Evolutionary conservation across 2,888 invertebrate genomes (phyloP), one percentile per base, ranked within the genome.

Genomic region (Sepioteuthis lessoniana): DNA sequence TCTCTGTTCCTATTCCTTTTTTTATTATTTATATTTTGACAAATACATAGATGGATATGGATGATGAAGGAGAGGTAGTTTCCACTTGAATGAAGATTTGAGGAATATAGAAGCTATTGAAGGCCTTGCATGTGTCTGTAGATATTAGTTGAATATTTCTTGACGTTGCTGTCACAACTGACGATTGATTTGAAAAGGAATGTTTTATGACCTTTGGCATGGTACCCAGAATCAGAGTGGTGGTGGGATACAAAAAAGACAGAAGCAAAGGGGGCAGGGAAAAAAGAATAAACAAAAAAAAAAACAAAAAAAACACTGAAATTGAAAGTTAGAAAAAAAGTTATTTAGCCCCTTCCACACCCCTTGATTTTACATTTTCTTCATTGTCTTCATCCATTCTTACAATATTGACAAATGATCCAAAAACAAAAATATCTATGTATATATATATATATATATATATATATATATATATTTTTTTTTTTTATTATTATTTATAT

Each of bases 151-250:
- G 76, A 76, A 76, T 76, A n/a, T 76, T n/a, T n/a, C n/a, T 76
- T n/a, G 76, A 76, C 76, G n/a, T 76, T 76, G n/a, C 76, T 76
- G 76, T 76, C 76, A 76, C 76, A 76, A 76, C 76, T 35, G 76
- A n/a, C 35, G 35, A 76, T 76, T 76, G 76, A 76, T 76, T 76
- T 76, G 13, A 76, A 76, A 76, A 76, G 35, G n/a, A 76, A 76
- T 76, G 76, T 76, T 76, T 76, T 76, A 76, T 76, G 76, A 76
- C 76, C 76, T 76, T 76, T 76, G 76, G n/a, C 76, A 76, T 35
- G 76, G 76, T 76, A 76, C 76, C 76, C 76, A 76, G 76, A 76
- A 19, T 13, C 55, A 76, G 16, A 76, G 35, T n/a, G n/a, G n/a
- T n/a, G 76, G 76, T n/a, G 31, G n/a, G 76, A 76, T 10, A 35